Conservation (phyloP, 2,797 vertebrate species). For the Silurus aristotelis region DNA sequence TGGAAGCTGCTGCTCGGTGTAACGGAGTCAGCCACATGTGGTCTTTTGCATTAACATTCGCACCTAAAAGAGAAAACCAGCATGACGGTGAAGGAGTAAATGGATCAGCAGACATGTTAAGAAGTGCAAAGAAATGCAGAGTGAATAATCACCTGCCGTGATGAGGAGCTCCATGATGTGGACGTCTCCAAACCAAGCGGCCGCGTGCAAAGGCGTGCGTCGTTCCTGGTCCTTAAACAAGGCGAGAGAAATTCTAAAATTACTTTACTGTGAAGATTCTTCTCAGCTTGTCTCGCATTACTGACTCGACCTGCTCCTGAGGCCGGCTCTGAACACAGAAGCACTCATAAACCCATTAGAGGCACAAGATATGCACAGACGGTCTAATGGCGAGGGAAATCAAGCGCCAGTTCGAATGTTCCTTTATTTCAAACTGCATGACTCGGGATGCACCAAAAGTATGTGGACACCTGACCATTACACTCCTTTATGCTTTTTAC, state of each 20-base stretch:
- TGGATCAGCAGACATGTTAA: not conserved
- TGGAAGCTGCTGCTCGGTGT: slow-evolving; percentile 93
- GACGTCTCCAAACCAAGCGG: slow-evolving; percentile 95
- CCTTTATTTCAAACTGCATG: not conserved
- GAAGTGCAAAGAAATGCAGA: not conserved
- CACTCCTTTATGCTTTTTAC: not conserved
- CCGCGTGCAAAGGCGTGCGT: slow-evolving; percentile 95
- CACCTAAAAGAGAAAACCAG: slow-evolving; percentile 74
- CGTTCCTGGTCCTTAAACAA: slow-evolving; percentile 90
- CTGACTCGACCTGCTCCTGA: not conserved
- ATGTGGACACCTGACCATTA: not conserved
- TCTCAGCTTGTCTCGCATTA: not conserved
- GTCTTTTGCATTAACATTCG: slow-evolving; percentile 97
- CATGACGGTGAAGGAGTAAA: not conserved
- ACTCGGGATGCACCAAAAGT: not conserved
- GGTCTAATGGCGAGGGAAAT: not conserved
- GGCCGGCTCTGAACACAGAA: not conserved
- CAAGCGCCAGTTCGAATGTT: not conserved
- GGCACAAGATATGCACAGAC: not conserved
- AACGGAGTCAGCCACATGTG: slow-evolving; percentile 95
- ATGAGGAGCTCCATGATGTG: slow-evolving; percentile 96
- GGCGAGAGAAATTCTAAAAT: too few relatives aligned
- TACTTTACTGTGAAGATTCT: not conserved
- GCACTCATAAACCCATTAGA: not conserved
- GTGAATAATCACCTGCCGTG: slow-evolving; percentile 81